Evolutionary conservation across 2,888 invertebrate species (phyloP).

Genomic region (Falcaria lacertinaria): DNA sequence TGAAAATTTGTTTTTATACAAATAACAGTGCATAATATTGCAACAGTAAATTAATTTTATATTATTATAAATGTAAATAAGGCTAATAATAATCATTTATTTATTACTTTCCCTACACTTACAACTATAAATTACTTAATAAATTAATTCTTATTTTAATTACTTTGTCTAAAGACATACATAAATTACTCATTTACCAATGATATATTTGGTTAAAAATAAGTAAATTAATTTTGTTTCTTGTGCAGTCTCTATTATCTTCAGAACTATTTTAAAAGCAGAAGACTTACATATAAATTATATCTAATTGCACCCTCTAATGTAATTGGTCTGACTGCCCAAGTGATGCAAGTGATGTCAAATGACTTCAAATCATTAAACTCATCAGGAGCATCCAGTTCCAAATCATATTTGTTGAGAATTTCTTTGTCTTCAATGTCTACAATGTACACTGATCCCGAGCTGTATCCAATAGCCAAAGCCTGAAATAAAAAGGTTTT

Average conservation of each 20-base stretch:
- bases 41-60: neutral
- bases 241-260: too few relatives aligned
- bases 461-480: slow-evolving; percentile 85
- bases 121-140: too few relatives aligned
- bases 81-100: too few relatives aligned
- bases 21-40: slow-evolving; percentile 1
- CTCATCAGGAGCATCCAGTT: slow-evolving; percentile 58
- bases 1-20: slow-evolving; percentile 26
- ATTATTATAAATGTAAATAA: too few relatives aligned
- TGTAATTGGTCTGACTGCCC: slow-evolving; percentile 79
- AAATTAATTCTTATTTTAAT: too few relatives aligned
- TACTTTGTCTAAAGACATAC: too few relatives aligned
- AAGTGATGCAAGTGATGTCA: slow-evolving; percentile 86
- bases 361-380: slow-evolving; percentile 71
- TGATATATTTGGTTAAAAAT: too few relatives aligned
- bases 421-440: slow-evolving; percentile 93
- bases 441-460: slow-evolving; percentile 85
- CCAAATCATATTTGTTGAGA: slow-evolving; percentile 81
- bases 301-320: slow-evolving; percentile 64
- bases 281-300: slow-evolving; percentile 63
- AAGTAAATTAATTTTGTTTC: neutral
- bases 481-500: slow-evolving; percentile 62
- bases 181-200: too few relatives aligned
- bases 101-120: too few relatives aligned
- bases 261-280: too few relatives aligned